Percentiles rank a stretch among this genome's conserved stretches.
Evolutionary conservation across 2,113 vertebrate species (phyloP).

Genomic region (Sinocyclocheilus anophthalmus): DNA sequence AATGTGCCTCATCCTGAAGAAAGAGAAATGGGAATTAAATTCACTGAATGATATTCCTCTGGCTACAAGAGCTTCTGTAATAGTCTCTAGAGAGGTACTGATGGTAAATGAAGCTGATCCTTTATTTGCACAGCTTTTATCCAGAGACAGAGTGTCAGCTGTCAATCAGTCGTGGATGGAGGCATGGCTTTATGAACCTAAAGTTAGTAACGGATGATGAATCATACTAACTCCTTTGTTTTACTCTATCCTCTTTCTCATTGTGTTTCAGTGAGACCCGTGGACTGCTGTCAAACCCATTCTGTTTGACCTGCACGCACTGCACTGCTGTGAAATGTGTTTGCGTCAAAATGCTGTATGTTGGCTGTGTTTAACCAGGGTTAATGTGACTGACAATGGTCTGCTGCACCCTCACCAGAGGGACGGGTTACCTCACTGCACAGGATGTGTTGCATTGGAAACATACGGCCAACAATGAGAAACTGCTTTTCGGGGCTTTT

Average conservation of each 20-base stretch:
- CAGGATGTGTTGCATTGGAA: constrained; percentile 44
- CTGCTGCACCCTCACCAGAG: constrained; percentile 30
- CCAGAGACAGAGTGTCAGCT: neutral
- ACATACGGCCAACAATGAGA: neutral
- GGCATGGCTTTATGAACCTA: constrained; percentile 5
- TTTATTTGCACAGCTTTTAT: constrained; percentile 22
- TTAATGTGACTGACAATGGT: constrained; percentile 15
- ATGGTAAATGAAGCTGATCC: neutral
- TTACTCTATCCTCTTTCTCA: neutral
- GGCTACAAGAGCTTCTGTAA: neutral
- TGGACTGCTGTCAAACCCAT: too few relatives aligned
- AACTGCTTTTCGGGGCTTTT: neutral
- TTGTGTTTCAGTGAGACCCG: neutral
- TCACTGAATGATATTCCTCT: constrained; percentile 2
- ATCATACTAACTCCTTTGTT: neutral
- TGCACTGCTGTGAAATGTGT: neutral
- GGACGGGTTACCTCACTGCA: neutral
- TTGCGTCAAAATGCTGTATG: too few relatives aligned
- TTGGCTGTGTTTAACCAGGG: constrained; percentile 24
- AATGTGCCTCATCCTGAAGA: constrained; percentile 7
- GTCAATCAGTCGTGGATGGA: neutral
- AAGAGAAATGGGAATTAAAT: neutral
- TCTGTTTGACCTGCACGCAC: neutral
- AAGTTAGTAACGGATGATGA: neutral
- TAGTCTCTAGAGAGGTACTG: neutral